A percentile compares a stretch with the other conserved stretches of the same genome.
These are phyloP conservation scores for Oceanodroma leucorhoa DNA, from an alignment of 2,797 vertebrate genomes.

Conservation along the genomic window DNA sequence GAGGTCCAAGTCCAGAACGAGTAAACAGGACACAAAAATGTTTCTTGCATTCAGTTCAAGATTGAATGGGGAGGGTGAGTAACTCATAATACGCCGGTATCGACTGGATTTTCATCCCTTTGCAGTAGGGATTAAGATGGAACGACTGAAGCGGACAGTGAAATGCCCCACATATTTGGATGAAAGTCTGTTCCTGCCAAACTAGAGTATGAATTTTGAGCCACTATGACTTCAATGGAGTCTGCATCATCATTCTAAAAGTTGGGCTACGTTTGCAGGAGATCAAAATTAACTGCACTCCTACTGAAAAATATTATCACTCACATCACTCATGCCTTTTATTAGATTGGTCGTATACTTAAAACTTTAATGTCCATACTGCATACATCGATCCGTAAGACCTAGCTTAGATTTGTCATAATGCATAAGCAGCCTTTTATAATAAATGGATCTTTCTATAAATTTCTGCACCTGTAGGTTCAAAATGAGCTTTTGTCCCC, in stretches of 20 bases:
- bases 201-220: rapidly evolving
- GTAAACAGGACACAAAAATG: not conserved
- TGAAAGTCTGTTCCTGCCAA: not conserved
- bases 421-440: not conserved
- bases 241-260: not conserved
- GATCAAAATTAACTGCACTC: not conserved
- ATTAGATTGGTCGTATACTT: not conserved
- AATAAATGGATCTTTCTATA: not conserved
- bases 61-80: not conserved
- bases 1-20: not conserved
- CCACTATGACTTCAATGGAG: not conserved
- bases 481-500: not conserved
- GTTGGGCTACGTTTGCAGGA: not conserved
- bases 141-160: not conserved
- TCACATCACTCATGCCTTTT: not conserved
- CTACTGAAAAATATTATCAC: not conserved
- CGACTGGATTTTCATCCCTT: not conserved
- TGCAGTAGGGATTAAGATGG: not conserved
- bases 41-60: not conserved
- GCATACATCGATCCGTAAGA: not conserved
- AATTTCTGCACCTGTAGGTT: not conserved
- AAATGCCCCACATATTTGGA: rapidly evolving
- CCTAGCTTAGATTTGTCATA: not conserved
- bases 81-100: rapidly evolving
- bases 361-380: not conserved